Base-by-base conservation (phyloP, 2,888 invertebrate genomes). In the Arenicola marina region DNA sequence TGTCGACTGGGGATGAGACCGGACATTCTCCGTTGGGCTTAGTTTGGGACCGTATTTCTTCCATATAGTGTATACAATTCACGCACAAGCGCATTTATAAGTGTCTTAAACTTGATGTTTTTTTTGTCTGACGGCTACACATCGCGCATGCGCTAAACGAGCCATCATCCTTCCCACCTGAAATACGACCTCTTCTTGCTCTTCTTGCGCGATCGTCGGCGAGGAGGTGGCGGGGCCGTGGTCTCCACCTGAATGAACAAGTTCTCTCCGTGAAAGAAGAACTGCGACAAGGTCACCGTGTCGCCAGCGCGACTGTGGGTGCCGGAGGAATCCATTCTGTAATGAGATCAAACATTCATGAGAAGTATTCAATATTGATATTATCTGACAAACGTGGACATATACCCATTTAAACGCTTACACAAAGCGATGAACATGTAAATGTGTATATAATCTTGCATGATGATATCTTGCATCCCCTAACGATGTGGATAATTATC, bases 201-300 rank as follows among this genome's bases (percentile, higher is more conserved):
- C 51, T 18, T 59, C 38, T 26, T 29, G 4, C 44, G n/a, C 28
- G 44, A 56, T 43, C 26, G 32, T 77, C 70, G 51, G 74, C 76
- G 67, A 54, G 76, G 65, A 1, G 80, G 78, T 2, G 82, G 81
- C 1, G 88, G 88, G 0, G 87, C 87, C 1, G 89, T 89, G 0
- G 89, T 89, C 70, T 89, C 87, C 2, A 89, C 87, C 68, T 88
- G 83, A 3, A 89, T 83, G 57, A 88, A 85, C 4, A 89, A 80
- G 67, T 87, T 87, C 70, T 88, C 87, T 2, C 86, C 86, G 65
- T 87, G 82, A 1, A 88, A 87, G 74, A 84, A 86, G 31, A 89
- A 81, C 59, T 86, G 85, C 18, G 85, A 84, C 26, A 89, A 80
- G 55, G 85, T 85, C 2, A 89, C 85, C 59, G 86, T 85, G 70